Evolutionary conservation across 1,140 invertebrate species (phyloP).

Genomic region (Cheumatopsyche charites): DNA sequence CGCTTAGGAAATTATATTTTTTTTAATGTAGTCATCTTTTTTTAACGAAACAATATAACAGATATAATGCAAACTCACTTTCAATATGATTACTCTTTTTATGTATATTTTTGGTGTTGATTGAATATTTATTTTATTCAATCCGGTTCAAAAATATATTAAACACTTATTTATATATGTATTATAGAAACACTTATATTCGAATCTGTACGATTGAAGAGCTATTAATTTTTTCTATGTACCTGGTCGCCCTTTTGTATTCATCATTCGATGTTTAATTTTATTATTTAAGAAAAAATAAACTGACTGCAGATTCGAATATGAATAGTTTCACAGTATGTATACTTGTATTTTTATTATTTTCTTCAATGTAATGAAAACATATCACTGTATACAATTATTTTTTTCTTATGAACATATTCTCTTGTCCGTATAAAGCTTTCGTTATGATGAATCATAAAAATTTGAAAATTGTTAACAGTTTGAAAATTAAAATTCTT

Average conservation of each 20-base stretch:
- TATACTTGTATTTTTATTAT: not conserved
- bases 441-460: constrained; percentile 30
- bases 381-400: constrained; percentile 39
- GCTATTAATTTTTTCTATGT: constrained; percentile 14
- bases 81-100: not conserved
- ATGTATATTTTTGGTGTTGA: not conserved
- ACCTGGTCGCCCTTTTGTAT: constrained; percentile 16
- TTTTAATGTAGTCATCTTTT: not conserved
- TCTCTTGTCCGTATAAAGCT: constrained; percentile 27
- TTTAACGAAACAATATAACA: not conserved
- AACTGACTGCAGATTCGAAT: not conserved
- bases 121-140: not conserved
- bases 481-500: constrained; percentile 8
- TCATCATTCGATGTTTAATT: not conserved
- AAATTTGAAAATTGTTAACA: constrained; percentile 14
- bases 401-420: constrained; percentile 11
- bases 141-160: not conserved
- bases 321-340: not conserved
- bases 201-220: not conserved
- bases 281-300: constrained; percentile 13
- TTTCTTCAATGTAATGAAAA: constrained; percentile 29
- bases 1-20: constrained; percentile 31
- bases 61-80: no score
- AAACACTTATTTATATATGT: not conserved
- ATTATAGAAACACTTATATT: constrained; percentile 6